Base-by-base conservation (phyloP, 2,888 invertebrate genomes). In the Pharmacophagus antenor region DNA sequence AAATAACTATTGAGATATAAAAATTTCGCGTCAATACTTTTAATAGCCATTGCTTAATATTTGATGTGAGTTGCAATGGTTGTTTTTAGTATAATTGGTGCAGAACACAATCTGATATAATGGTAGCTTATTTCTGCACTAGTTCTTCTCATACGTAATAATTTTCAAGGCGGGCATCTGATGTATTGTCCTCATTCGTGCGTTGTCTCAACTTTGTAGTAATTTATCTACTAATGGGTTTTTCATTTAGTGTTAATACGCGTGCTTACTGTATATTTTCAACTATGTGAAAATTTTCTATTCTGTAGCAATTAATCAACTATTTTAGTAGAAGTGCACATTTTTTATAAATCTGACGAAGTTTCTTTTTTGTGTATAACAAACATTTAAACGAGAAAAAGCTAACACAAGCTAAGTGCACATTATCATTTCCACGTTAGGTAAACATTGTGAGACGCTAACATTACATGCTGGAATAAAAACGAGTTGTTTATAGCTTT, bases 41-140 rank as follows among this genome's bases (percentile, higher is more conserved):
- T 56, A 59, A 61, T 63, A 64, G 58, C 46, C 58, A 63, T 67
- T 68, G 65, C 56, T 63, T 60, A 67, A 67, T 51, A 48, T 49
- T 59, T 55, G 60, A 61, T 51, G 52, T 49, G 58, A 70, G 66
- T 63, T 62, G 67, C 62, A 69, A 69, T 55, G 41, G 56, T 63
- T 63, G 71, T 70, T 70, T 65, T 68, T 63, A 67, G 63, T 66
- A 73, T 76, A 85, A 83, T 75, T 81, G 81, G 85, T 79, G 85
- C 85, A 80, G 83, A 76, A 77, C 83, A 70, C 66, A 79, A 86
- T 82, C 83, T 66, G 83, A 84, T 85, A 71, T 62, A 61, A 48
- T 61, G 52, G 60, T 41, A 21, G 53, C 21, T 20, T 15, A 8
- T 62, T 68, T 67, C 57, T 64, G 66, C 65, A 55, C 66, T 61